Conservation (phyloP, 2,113 vertebrate species). For the Ciconia maguari region DNA sequence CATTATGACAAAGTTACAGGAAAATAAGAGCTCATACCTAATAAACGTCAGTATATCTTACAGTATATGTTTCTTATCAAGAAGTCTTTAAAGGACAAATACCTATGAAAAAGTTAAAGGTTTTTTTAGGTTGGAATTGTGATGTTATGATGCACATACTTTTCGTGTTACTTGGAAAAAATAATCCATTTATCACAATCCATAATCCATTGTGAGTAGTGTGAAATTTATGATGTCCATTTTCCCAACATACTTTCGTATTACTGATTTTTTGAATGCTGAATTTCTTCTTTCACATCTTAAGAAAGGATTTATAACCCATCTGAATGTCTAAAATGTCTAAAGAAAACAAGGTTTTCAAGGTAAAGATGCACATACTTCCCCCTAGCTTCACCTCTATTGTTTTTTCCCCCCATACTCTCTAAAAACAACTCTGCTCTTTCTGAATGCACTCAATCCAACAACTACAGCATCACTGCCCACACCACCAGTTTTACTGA, state of each 20-base stretch:
- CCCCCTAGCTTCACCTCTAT: background rate
- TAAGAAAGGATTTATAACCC: background rate
- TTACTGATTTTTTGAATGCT: background rate
- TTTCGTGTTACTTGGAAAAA: background rate
- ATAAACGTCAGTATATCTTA: background rate
- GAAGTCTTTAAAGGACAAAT: background rate
- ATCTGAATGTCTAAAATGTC: background rate
- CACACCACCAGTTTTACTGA: background rate
- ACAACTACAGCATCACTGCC: background rate
- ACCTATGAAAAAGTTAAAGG: background rate
- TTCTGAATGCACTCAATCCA: background rate
- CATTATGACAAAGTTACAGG: background rate
- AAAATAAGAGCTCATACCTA: background rate
- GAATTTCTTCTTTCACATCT: background rate
- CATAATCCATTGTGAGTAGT: background rate
- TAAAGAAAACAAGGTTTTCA: background rate
- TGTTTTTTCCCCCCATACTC: too few species aligned
- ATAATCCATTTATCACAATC: background rate
- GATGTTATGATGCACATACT: background rate
- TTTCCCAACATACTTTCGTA: background rate
- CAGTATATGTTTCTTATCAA: background rate
- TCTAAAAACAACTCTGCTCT: background rate
- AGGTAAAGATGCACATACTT: background rate
- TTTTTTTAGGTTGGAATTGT: background rate
- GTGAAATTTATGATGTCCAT: background rate